Base-by-base conservation (phyloP, 2,797 vertebrate genomes). In the Argya squamiceps region DNA sequence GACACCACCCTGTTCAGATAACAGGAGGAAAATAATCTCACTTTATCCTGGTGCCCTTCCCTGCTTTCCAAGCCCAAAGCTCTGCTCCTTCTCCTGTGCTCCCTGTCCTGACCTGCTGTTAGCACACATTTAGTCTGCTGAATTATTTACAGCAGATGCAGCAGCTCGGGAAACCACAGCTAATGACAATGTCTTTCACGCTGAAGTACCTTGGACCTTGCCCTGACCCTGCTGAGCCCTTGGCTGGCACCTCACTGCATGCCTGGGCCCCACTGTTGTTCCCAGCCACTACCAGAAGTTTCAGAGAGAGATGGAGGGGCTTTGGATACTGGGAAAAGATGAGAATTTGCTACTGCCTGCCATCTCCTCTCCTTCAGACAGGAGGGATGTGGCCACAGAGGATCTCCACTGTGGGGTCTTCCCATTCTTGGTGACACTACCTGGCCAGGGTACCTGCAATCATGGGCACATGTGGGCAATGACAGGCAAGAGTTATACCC, bases 261-360 rank as follows among this genome's bases (percentile, higher is more conserved):
- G 50, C 23, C 39, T 1, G 1, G 39, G n/a, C 27, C 15, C 12
- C 2, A 1, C 9, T 2, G 4, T 0, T 1, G 32, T 21, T 91
- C 71, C 52, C 34, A 56, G 53, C 21, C 8, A 11, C 24, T 15
- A 10, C n/a, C 1, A 5, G 71, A 11, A 18, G 50, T 43, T 74
- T 43, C 8, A 11, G 49, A 73, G 19, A 79, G 22, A 39, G 7
- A 69, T 4, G 15, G 39, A 88, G 37, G 83, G 69, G 41, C n/a
- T 58, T 32, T 22, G 15, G 24, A 29, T 82, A 23, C 3, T 44
- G n/a, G 13, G 34, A 69, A 60, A 74, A 78, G 8, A 36, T 7
- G 3, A 84, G 37, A 24, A 46, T 76, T 62, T 29, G 6, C 17
- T 84, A 22, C 26, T 64, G 52, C 32, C 36, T 75, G 50, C 17